Evolutionary conservation across 2,888 invertebrate species (phyloP), one percentile per base, ranked within the genome.

Genomic region (Eupithecia vulgata): DNA sequence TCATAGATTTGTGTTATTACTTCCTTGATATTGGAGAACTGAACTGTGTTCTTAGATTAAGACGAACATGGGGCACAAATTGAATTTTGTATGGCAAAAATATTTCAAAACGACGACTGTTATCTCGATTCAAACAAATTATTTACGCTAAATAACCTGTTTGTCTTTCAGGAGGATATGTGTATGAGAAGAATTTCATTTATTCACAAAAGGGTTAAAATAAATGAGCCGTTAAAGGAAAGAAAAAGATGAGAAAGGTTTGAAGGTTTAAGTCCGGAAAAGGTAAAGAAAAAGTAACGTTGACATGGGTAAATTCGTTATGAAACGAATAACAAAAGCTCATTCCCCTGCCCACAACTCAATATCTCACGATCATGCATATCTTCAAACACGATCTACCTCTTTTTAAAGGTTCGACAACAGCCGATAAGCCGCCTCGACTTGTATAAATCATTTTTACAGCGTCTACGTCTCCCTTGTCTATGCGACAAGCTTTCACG

Each of bases 371-470:
- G 57, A 71, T 59, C 73, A 72, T 57, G 67, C 73, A 68, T 89
- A 91, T 91, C 88, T 81, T 40, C 5, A 75, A 75, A 83, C 86
- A 88, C 87, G 82, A 90, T 90, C 89, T 86, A 85, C 84, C 86
- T 76, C 77, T 88, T 87, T 87, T 84, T 85, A 83, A 83, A 86
- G 87, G 82, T 88, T 88, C 87, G 88, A 91, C 87, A 89, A 83
- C 86, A 85, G 81, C 85, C 88, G 91, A 92, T 92, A 92, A 89
- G 90, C 86, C 87, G 85, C 86, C 86, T 85, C 84, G 85, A 80
- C 82, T 84, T 78, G 84, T 87, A 91, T 94, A 93, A 92, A 93
- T 93, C 92, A 93, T 93, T 91, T 93, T 91, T 91, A 92, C 89
- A 87, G 88, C 88, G 83, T 79, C 84, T 86, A 78, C 83, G 82